Evolutionary conservation across 2,888 invertebrate species (phyloP).

Genomic region (Anthrax anthrax): DNA sequence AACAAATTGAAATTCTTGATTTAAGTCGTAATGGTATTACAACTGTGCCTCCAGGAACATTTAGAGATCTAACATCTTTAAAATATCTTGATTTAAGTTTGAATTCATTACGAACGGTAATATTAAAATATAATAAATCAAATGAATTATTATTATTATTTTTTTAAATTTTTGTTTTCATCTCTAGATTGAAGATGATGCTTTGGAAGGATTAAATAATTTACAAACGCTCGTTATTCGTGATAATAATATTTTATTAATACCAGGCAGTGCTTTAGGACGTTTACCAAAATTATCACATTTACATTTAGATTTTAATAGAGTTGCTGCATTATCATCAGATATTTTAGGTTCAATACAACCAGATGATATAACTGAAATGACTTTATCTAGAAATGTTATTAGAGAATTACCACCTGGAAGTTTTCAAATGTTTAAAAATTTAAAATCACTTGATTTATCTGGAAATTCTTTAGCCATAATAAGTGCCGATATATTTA

Average conservation of each 20-base stretch:
- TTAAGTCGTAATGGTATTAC: slow-evolving; percentile 73
- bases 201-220: slow-evolving; percentile 66
- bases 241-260: slow-evolving; percentile 75
- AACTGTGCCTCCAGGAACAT: slow-evolving; percentile 67
- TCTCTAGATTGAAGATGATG: slow-evolving; percentile 70
- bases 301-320: slow-evolving; percentile 69
- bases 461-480: slow-evolving; percentile 63
- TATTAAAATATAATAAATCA: too few relatives aligned
- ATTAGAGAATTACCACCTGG: slow-evolving; percentile 71
- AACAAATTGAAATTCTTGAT: slow-evolving; percentile 38
- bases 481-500: slow-evolving; percentile 58
- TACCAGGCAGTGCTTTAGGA: slow-evolving; percentile 70
- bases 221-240: slow-evolving; percentile 62
- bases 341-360: slow-evolving; percentile 58
- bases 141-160: too few relatives aligned
- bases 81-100: slow-evolving; percentile 68
- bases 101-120: slow-evolving; percentile 73
- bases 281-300: slow-evolving; percentile 59
- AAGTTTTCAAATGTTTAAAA: slow-evolving; percentile 65
- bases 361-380: slow-evolving; percentile 52
- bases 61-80: slow-evolving; percentile 55
- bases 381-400: slow-evolving; percentile 69
- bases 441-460: slow-evolving; percentile 54
- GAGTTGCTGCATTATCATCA: slow-evolving; percentile 70
- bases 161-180: too few relatives aligned